Conservation (phyloP, 1,140 invertebrate genomes). For the Penaeus indicus region DNA sequence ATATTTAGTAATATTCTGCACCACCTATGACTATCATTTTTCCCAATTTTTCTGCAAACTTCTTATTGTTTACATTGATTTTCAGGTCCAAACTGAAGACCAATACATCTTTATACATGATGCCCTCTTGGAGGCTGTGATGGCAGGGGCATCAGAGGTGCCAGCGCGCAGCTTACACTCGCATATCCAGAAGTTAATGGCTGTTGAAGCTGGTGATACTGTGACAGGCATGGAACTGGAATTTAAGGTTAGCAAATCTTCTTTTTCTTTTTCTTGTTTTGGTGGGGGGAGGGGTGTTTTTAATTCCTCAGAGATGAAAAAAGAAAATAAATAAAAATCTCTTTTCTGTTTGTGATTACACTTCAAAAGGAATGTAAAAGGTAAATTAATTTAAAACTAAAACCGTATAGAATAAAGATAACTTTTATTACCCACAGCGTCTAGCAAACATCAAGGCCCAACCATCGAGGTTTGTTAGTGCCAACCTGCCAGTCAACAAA, state of each 20-base stretch:
- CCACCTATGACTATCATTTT: neutral
- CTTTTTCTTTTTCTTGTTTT: neutral
- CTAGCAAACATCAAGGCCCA: constrained; percentile 95
- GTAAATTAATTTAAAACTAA: neutral
- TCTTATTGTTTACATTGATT: neutral
- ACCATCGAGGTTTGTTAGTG: constrained; percentile 93
- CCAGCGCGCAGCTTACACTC: constrained; percentile 91
- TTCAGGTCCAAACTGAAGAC: constrained; percentile 92
- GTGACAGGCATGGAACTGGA: constrained; percentile 98
- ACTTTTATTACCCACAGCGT: constrained; percentile 76
- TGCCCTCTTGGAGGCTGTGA: constrained; percentile 93
- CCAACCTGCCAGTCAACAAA: constrained; percentile 96
- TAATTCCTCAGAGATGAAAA: no score
- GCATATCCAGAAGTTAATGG: constrained; percentile 93
- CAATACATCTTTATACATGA: constrained; percentile 99
- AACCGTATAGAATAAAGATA: neutral
- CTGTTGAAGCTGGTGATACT: constrained; percentile 79
- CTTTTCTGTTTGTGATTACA: no score
- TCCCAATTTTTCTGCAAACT: neutral
- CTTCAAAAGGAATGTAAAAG: no score
- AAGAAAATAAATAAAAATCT: no score
- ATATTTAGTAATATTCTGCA: no score
- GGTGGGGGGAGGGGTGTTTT: no score
- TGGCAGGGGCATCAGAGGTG: constrained; percentile 95
- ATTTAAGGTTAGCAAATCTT: constrained; percentile 81